Evolutionary conservation across 2,797 vertebrate genomes (phyloP).

Genomic region (Amazonetta brasiliensis): DNA sequence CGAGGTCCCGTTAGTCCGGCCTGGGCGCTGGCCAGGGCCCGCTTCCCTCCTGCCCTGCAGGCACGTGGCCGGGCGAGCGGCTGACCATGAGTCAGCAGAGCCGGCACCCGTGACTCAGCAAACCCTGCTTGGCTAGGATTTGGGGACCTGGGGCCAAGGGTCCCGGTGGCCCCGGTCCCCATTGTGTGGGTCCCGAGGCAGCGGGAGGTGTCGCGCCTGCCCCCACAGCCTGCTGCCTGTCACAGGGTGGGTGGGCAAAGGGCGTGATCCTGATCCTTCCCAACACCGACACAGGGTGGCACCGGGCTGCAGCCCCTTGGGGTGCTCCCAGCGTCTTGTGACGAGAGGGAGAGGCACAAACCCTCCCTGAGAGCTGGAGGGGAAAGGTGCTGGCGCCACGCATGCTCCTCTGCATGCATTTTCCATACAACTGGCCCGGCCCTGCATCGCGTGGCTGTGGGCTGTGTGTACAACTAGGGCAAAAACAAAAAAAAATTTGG

Average conservation of each 20-base stretch:
- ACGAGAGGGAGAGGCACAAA: not conserved
- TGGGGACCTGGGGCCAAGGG: not conserved
- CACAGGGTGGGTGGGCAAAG: too few species aligned
- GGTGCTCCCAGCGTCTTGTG: not conserved
- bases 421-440: constrained; percentile 15
- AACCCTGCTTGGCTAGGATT: fast-evolving
- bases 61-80: not conserved
- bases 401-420: fast-evolving
- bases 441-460: not conserved
- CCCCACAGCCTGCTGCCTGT: too few species aligned
- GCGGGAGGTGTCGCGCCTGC: too few species aligned
- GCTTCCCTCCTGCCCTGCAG: constrained; percentile 8
- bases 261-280: not conserved
- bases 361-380: constrained; percentile 30
- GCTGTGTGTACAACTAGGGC: not conserved
- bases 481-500: too few species aligned
- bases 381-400: too few species aligned
- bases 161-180: not conserved
- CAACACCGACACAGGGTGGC: not conserved
- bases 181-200: not conserved
- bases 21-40: not conserved
- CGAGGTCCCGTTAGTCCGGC: constrained; percentile 8
- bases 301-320: not conserved
- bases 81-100: constrained; percentile 57
- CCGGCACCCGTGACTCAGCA: not conserved